Evolutionary conservation across 2,888 invertebrate genomes (phyloP).

Genomic region (Pollenia angustigena): DNA sequence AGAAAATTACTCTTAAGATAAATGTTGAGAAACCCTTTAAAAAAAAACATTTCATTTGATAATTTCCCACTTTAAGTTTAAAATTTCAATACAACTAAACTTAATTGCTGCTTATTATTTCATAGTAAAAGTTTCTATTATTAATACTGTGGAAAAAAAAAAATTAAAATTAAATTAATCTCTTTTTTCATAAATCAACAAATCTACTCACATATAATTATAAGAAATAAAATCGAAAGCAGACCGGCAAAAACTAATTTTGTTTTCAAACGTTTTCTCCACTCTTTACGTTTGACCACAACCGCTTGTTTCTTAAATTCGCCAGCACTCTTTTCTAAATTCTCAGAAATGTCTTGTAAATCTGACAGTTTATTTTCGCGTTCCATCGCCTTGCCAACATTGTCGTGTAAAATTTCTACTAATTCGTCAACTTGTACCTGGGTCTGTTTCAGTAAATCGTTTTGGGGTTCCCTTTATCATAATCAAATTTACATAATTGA

Average conservation of each 20-base stretch:
- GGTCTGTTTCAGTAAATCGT: slow-evolving; percentile 48
- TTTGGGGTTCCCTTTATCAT: slow-evolving; percentile 5
- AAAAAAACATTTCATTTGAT: background rate
- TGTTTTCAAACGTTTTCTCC: slow-evolving; percentile 61
- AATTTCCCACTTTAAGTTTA: background rate
- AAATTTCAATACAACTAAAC: background rate
- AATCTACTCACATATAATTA: slow-evolving; percentile 58
- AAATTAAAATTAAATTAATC: background rate
- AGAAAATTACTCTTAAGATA: no score
- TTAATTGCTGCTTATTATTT: slow-evolving; percentile 13
- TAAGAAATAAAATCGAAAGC: slow-evolving; percentile 42
- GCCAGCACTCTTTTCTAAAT: slow-evolving; percentile 47
- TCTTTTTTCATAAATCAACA: background rate
- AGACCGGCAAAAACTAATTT: slow-evolving; percentile 64
- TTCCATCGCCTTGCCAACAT: slow-evolving; percentile 58
- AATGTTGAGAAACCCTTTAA: no score
- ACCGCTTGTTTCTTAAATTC: slow-evolving; percentile 55
- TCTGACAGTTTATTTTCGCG: slow-evolving; percentile 58
- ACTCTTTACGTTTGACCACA: slow-evolving; percentile 56
- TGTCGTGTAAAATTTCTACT: slow-evolving; percentile 64
- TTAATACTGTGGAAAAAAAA: slow-evolving; percentile 37
- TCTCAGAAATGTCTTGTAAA: slow-evolving; percentile 50
- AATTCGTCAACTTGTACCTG: slow-evolving; percentile 63
- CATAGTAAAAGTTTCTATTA: slow-evolving; percentile 30
- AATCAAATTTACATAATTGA: background rate